Percentiles rank a stretch among this genome's conserved stretches.
These are phyloP conservation scores for Danio rerio DNA, from an alignment of 2,113 vertebrate genomes.

Conservation along the genomic window GRCz12tu NC_133200.1:39840001-39840500, in stretches of 20 bases:
- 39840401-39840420: not conserved
- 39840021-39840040: not conserved
- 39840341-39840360: conserved; percentile 50
- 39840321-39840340: conserved; percentile 51
- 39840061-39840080: conserved; percentile 73
- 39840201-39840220: conserved; percentile 43
- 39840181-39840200: conserved; percentile 74
- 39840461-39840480: too few species aligned
- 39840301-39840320: conserved; percentile 2
- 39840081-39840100: conserved; percentile 93
- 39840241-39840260: not conserved
- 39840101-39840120: conserved; percentile 94
- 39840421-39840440: not conserved
- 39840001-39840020: not conserved
- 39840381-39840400: conserved; percentile 59
- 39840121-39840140: conserved; percentile 92
- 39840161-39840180: conserved; percentile 77
- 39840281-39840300: not conserved
- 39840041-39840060: not conserved
- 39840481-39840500: too few species aligned
- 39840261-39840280: not conserved
- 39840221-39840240: not conserved
- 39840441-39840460: too few species aligned
- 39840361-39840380: conserved; percentile 52
- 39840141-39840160: conserved; percentile 94